Evolutionary conservation across 2,888 invertebrate species (phyloP), one percentile per base, ranked within the genome.

Genomic region (Dicyrtomina minuta): DNA sequence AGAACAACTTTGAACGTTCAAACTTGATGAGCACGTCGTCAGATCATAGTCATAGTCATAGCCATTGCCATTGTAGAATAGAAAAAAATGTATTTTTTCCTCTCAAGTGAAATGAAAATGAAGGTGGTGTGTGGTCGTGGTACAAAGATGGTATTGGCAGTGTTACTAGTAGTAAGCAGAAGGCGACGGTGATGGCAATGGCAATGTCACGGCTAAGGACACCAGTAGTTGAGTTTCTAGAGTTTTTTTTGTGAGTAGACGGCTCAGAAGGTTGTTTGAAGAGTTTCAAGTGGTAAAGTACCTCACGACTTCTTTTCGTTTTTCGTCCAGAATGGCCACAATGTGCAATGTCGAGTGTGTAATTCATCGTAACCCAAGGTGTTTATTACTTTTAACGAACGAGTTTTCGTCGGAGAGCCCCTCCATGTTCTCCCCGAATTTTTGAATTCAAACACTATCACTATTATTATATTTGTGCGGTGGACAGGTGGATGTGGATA

Each of bases 371-470:
- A 44, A 62, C 62, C 62, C 20, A 27, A 62, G 62, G 62, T 62
- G 62, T 62, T n/a, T 62, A 62, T 62, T 62, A 62, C 62, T 62
- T 62, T 46, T 62, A 62, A 62, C 49, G 60, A 60, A 60, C 44
- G 62, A 62, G 46, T 49, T n/a, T n/a, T n/a, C n/a, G n/a, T n/a
- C n/a, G n/a, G n/a, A n/a, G n/a, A n/a, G n/a, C n/a, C n/a, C n/a
- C n/a, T n/a, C n/a, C n/a, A n/a, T n/a, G n/a, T n/a, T n/a, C n/a
- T n/a, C n/a, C n/a, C n/a, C n/a, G n/a, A n/a, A n/a, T n/a, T n/a
- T n/a, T n/a, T n/a, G n/a, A n/a, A n/a, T n/a, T 62, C 26, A 13
- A 46, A 27, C 17, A 24, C 44, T 46, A 43, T 43, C 22, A 41
- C n/a, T 43, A 60, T 43, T 60, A 43, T 33, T 5, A 33, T 33